A percentile compares a stretch with the other conserved stretches of the same genome.
Conservation (phyloP, 2,797 vertebrate species). For the Lateolabrax maculatus region DNA sequence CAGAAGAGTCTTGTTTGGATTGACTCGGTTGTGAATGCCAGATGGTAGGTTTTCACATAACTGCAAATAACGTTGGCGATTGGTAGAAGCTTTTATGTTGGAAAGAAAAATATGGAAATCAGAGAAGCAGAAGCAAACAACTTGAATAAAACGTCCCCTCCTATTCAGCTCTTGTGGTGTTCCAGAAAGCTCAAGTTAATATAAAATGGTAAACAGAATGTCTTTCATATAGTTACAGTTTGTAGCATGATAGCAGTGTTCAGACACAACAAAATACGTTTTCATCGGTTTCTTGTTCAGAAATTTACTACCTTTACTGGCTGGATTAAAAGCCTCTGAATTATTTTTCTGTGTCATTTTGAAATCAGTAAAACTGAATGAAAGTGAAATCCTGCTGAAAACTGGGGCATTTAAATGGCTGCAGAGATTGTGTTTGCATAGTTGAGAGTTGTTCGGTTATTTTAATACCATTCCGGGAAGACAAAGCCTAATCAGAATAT, state of each 20-base stretch:
- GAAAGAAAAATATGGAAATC: constrained; percentile 61
- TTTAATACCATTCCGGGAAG: constrained; percentile 7
- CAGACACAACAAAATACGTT: constrained; percentile 22
- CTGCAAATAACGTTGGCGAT: constrained; percentile 65
- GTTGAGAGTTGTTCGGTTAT: constrained; percentile 2
- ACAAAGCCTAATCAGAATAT: constrained; percentile 13
- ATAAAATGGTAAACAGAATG: constrained; percentile 43
- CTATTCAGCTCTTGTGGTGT: constrained; percentile 33
- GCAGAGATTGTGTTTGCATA: constrained; percentile 25
- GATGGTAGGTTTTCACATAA: constrained; percentile 72
- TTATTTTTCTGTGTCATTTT: constrained; percentile 9
- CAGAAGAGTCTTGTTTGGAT: constrained; percentile 63
- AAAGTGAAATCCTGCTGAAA: neutral
- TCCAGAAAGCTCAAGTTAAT: constrained; percentile 53
- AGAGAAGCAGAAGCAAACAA: constrained; percentile 52
- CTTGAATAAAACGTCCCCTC: constrained; percentile 57
- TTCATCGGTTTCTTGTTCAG: neutral
- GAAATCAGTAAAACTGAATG: constrained; percentile 10
- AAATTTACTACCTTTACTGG: constrained; percentile 15
- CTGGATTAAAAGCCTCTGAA: constrained; percentile 8
- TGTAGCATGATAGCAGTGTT: constrained; percentile 11
- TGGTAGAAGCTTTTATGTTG: constrained; percentile 57
- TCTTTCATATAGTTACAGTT: constrained; percentile 34
- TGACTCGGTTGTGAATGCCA: constrained; percentile 66
- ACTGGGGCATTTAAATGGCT: neutral